Evolutionary conservation across 2,797 vertebrate species (phyloP).

Genomic region (Microchirus variegatus): DNA sequence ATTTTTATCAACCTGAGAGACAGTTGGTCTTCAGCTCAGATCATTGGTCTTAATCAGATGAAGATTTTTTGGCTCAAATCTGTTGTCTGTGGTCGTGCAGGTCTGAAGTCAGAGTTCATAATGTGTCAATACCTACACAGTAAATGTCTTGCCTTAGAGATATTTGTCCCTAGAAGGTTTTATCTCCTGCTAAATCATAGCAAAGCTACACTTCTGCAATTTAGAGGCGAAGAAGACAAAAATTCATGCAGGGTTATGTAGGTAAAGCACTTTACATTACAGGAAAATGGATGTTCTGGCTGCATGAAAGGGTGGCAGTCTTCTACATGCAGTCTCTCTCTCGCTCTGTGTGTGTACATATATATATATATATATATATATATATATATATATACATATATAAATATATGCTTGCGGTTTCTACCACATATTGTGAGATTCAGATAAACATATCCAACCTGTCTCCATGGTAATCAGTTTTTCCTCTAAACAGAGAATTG

Average conservation of each 20-base stretch:
- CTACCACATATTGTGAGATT: slow-evolving; percentile 26
- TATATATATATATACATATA: too few species aligned
- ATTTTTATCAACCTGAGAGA: too few species aligned
- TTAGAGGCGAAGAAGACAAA: not conserved
- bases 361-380: too few species aligned
- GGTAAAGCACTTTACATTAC: not conserved
- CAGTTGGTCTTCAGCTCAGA: too few species aligned
- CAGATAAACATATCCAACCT: slow-evolving; percentile 42
- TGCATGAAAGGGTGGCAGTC: slow-evolving; percentile 5
- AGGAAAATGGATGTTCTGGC: not conserved
- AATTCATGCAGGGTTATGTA: not conserved
- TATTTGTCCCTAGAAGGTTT: not conserved
- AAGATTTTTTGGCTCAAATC: too few species aligned
- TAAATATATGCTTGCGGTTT: slow-evolving; percentile 35
- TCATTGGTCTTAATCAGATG: too few species aligned
- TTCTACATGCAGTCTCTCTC: slow-evolving; percentile 21
- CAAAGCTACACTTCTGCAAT: not conserved
- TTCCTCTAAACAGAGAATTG: slow-evolving; percentile 36
- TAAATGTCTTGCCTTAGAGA: not conserved
- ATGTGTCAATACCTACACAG: too few species aligned
- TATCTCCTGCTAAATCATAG: slow-evolving; percentile 10
- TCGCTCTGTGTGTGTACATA: too few species aligned
- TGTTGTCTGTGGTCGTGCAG: too few species aligned
- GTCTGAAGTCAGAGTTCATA: too few species aligned
- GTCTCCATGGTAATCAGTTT: slow-evolving; percentile 64